Base-by-base conservation (phyloP, 2,797 vertebrate genomes). In the Spatula clypeata region DNA sequence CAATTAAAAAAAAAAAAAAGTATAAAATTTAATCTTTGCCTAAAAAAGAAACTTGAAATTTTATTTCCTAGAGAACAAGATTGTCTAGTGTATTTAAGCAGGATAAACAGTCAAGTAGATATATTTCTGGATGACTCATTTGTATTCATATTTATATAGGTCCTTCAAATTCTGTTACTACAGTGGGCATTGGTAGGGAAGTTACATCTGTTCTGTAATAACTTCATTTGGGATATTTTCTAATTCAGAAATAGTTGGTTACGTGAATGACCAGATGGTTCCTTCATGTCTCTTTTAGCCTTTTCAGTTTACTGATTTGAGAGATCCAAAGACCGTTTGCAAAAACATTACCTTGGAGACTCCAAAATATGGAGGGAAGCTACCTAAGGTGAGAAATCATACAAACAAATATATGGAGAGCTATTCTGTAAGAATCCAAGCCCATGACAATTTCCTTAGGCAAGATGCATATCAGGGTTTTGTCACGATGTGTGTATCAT, bases 401-500 rank as follows among this genome's bases (percentile, higher is more conserved):
- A 24, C 17, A 66, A 79, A 71, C 1, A 88, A 32, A 24, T 40
- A 45, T 2, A 67, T 1, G 0, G 4, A 54, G 31, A 66, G 4
- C 32, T 17, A 70, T 4, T 6, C 14, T 49, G 9, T 32, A 12
- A 92, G 44, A 73, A 85, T 71, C 79, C 21, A 96, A 81, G 40
- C 12, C 21, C n/a, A 36, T 6, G 66, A 15, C 15, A 44, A 57
- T 54, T 89, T 76, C 17, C 23, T 36, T 61, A 34, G 20, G 31
- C 31, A 85, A 85, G 61, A 45, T 45, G 7, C 1, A 0, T 16
- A 11, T 40, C 19, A 24, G 11, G 34, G 7, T 62, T 60, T 36
- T 76, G 32, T 53, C 45, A 49, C 0, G 0, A 21, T 47, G 11
- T 12, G 1, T n/a, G 19, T n/a, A 55, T 24, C n/a, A 4, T 21